Base-by-base conservation (phyloP, 2,113 vertebrate genomes). In the Lathamus discolor region DNA sequence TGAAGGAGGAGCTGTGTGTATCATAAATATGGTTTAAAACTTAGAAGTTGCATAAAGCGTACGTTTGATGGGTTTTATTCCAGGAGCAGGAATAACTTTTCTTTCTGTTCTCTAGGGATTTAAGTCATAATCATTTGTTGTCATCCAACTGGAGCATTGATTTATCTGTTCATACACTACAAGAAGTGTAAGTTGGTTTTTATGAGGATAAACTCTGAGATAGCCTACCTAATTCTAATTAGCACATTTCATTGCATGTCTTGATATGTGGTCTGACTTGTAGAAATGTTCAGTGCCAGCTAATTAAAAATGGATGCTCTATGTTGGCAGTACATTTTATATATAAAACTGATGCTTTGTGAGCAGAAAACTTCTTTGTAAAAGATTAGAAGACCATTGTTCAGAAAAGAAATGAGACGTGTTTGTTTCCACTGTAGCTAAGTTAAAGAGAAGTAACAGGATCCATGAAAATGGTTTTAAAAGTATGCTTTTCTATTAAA, bases 151-250 rank as follows among this genome's bases (percentile, higher is more conserved):
- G 98, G 97, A 98, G 96, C 82, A 90, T 98, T 90, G 97, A 96
- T 93, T 94, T 98, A 63, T 96, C 97, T 59, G 96, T 89, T 49
- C 95, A 94, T 77, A 97, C 92, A 1, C 97, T 98, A 51, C 97
- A 98, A 90, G 98, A 98, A 98, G 98, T 98, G 98, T 98, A 98
- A 98, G 98, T 83, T 77, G 67, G 3, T 90, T 86, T 93, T 95
- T 90, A 76, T 86, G 15, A 64, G 63, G 44, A 35, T 86, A 33
- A 92, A 68, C 19, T 72, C 28, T 72, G 31, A 79, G 33, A 27
- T 73, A 46, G 15, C 9, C 44, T 61, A 8, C 28, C 28, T 72
- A 10, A 48, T 79, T 68, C 13, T 73, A n/a, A 33, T 52, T 5
- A 62, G 43, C 33, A 16, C 13, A 1, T 89, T 89, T 57, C 28